A percentile compares a stretch with the other conserved stretches of the same genome.
phyloP scores from a whole-genome alignment of 2,113 vertebrate genomes.

The Hucho hucho region DNA sequence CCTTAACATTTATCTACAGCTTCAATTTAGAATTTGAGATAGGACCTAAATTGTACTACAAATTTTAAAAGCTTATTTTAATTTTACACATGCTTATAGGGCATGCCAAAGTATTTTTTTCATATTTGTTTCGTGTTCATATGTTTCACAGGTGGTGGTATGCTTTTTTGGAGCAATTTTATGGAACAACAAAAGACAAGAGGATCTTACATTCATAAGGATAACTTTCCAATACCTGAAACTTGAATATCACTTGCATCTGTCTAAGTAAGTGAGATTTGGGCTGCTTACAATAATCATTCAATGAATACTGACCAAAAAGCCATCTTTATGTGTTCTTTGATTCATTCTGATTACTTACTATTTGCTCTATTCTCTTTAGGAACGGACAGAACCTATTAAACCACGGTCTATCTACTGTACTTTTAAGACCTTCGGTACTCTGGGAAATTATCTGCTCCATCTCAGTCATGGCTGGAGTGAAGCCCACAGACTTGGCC shows the following conservation, averaged over 20 bases:
- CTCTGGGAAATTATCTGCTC: neutral
- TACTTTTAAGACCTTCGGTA: neutral
- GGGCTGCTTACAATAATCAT: neutral
- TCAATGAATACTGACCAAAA: neutral
- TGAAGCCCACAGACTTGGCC: conserved; percentile 59
- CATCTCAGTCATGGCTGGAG: conserved; percentile 65
- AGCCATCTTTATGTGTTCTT: neutral
- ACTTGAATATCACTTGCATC: conserved; percentile 20
- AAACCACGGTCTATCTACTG: neutral
- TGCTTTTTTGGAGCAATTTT: conserved; percentile 12
- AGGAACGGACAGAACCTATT: neutral
- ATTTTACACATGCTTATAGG: neutral
- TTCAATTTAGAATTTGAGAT: neutral
- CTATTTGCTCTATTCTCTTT: neutral
- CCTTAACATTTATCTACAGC: neutral
- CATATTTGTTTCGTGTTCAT: neutral
- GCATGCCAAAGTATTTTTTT: neutral
- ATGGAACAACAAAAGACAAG: conserved; percentile 8
- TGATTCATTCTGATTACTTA: neutral
- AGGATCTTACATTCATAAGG: neutral
- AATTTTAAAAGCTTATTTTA: neutral
- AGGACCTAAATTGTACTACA: no score
- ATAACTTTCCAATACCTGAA: conserved; percentile 32
- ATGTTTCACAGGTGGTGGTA: conserved; percentile 11
- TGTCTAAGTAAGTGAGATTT: neutral